Percentiles rank a stretch among this genome's conserved stretches.
phyloP scores from a whole-genome alignment of 2,113 vertebrate species.

The Acanthochromis polyacanthus region DNA sequence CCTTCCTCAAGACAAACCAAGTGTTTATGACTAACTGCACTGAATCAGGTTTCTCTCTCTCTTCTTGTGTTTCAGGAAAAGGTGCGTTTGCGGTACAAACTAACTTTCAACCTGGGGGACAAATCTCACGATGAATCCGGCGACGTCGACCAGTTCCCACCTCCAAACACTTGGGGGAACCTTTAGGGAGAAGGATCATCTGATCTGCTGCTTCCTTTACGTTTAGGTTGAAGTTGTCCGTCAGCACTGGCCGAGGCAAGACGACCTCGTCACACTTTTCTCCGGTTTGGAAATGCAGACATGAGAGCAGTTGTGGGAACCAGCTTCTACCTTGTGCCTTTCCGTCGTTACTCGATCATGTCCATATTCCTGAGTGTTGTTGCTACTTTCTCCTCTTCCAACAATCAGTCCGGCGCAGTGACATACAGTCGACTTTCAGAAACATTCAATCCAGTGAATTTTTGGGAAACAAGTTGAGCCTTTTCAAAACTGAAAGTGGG shows the following conservation, averaged over 20 bases:
- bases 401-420: constrained; percentile 35
- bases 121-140: constrained; percentile 93
- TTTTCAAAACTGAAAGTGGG: constrained; percentile 59
- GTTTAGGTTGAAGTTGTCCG: constrained; percentile 56
- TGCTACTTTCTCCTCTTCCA: constrained; percentile 19
- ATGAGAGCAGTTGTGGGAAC: constrained; percentile 45
- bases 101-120: constrained; percentile 93
- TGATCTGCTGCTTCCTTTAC: constrained; percentile 69
- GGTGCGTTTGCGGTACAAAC: constrained; percentile 95
- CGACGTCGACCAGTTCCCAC: constrained; percentile 95
- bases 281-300: constrained; percentile 31
- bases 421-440: constrained; percentile 17
- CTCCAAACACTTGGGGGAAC: constrained; percentile 92
- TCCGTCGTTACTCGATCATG: constrained; percentile 37
- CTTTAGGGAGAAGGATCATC: constrained; percentile 84
- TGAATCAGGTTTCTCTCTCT: neutral
- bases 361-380: constrained; percentile 18
- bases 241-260: constrained; percentile 29
- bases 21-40: no score
- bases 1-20: no score
- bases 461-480: constrained; percentile 40
- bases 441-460: constrained; percentile 28
- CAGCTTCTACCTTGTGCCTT: constrained; percentile 74
- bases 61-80: constrained; percentile 89
- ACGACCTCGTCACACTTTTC: constrained; percentile 21